Percentiles rank a stretch among this genome's conserved stretches.
phyloP scores from a whole-genome alignment of 2,113 vertebrate species.

The Taxidea taxus region DNA sequence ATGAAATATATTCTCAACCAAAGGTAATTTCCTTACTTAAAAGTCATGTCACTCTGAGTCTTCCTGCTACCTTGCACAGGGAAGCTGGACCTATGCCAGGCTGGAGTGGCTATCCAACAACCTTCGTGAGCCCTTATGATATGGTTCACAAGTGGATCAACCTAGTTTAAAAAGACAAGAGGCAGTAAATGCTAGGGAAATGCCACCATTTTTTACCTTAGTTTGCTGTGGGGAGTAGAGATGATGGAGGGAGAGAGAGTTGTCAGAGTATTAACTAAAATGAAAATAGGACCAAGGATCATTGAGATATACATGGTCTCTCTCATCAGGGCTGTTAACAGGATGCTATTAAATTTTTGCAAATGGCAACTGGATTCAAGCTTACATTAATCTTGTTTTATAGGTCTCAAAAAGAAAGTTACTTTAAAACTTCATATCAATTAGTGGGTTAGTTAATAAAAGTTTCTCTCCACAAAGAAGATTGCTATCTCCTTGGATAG shows the following conservation, averaged over 20 bases:
- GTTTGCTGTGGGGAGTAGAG: neutral
- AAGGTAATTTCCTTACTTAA: neutral
- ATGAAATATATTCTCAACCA: neutral
- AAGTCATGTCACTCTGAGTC: neutral
- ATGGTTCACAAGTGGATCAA: neutral
- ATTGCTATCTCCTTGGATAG: constrained; percentile 1
- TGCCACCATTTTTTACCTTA: neutral
- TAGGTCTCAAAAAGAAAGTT: constrained; percentile 42
- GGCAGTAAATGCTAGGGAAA: neutral
- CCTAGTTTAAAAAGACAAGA: neutral
- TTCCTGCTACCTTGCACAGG: neutral
- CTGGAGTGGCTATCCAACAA: neutral
- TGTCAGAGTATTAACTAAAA: neutral
- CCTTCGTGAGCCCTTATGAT: neutral
- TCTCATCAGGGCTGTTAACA: neutral
- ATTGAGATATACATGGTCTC: neutral
- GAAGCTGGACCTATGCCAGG: neutral
- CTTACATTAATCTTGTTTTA: constrained; percentile 37
- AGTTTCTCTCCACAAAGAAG: neutral
- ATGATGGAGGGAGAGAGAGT: neutral
- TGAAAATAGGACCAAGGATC: neutral
- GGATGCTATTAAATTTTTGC: neutral
- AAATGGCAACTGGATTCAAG: constrained; percentile 26
- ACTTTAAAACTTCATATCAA: constrained; percentile 55
- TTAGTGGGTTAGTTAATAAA: constrained; percentile 55